Percentiles rank a stretch among this genome's conserved stretches.
phyloP scores from a whole-genome alignment of 2,113 vertebrate species.

The Oreochromis aureus region DNA sequence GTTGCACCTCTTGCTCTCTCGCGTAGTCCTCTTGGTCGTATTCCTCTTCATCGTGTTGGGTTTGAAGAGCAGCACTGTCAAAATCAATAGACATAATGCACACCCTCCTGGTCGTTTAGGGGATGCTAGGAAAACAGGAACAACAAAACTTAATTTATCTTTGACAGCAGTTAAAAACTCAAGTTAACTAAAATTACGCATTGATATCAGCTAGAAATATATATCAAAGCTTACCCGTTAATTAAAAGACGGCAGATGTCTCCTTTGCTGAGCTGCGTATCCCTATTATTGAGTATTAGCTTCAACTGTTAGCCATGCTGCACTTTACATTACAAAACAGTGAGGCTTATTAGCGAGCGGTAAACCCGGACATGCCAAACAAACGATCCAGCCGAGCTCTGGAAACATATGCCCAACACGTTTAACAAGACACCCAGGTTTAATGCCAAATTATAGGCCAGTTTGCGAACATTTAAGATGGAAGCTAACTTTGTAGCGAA shows the following conservation, averaged over 20 bases:
- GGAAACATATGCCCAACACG: background rate
- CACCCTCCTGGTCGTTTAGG: background rate
- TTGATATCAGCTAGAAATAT: background rate
- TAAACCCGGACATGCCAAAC: background rate
- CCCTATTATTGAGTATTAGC: background rate
- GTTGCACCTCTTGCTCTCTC: constrained; percentile 72
- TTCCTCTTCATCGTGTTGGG: constrained; percentile 73
- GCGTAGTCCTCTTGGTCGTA: constrained; percentile 76
- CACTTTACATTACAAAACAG: constrained; percentile 1
- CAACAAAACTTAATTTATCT: background rate
- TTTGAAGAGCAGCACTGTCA: constrained; percentile 73
- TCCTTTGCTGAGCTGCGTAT: background rate
- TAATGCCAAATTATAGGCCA: rapidly evolving
- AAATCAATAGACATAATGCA: constrained; percentile 77
- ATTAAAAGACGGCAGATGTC: background rate
- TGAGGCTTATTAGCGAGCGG: background rate
- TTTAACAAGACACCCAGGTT: too few relatives aligned
- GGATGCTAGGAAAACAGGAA: background rate
- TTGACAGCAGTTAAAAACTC: background rate
- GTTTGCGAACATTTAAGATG: background rate
- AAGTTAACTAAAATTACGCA: background rate
- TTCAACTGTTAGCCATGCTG: background rate
- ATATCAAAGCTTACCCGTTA: constrained; percentile 14
- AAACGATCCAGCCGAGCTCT: background rate
- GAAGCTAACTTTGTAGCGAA: background rate